These are phyloP conservation scores for Eulemur mongoz DNA, from an alignment of 2,797 vertebrate species.

Conservation along the genomic window DNA sequence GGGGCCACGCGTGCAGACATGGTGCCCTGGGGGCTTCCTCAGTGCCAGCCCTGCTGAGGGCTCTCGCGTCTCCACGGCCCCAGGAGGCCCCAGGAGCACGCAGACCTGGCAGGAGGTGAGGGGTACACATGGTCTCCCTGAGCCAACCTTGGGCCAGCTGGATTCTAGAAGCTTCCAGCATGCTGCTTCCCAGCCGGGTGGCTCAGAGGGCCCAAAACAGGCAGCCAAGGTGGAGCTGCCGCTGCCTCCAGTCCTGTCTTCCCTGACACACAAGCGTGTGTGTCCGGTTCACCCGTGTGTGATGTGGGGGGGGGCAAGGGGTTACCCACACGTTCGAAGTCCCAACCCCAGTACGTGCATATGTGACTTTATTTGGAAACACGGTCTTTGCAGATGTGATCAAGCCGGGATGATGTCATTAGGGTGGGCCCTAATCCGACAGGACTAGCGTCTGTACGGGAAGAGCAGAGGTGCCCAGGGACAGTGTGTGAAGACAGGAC, in stretches of 20 bases:
- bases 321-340: not conserved
- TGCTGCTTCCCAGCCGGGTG: too few species aligned
- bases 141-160: not conserved
- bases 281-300: not conserved
- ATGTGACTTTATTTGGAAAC: not conserved
- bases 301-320: too few species aligned
- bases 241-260: not conserved
- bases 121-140: not conserved
- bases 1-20: not conserved
- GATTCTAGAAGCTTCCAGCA: not conserved
- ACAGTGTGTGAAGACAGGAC: rapidly evolving
- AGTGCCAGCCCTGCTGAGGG: not conserved
- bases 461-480: not conserved
- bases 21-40: not conserved
- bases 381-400: not conserved
- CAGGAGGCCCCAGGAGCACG: not conserved
- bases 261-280: rapidly evolving
- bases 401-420: not conserved
- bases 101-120: not conserved
- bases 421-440: not conserved
- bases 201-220: not conserved
- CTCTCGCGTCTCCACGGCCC: too few species aligned
- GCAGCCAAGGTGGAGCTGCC: not conserved
- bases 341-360: not conserved
- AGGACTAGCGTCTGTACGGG: not conserved